Base-by-base conservation (phyloP, 2,888 invertebrate genomes). In the Oxyteleia sp. region DNA sequence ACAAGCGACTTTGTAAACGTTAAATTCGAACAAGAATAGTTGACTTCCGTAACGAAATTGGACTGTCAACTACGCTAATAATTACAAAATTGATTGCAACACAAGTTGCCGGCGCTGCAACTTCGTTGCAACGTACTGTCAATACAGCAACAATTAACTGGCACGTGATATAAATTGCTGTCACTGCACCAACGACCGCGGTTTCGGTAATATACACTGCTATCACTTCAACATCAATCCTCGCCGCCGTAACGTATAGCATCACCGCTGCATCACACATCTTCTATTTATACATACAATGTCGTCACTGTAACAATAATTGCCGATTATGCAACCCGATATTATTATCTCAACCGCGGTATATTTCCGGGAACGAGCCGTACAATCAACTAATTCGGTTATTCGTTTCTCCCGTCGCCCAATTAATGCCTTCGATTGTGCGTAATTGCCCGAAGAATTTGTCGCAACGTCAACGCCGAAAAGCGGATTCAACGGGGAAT, bases 181-280 rank as follows among this genome's bases (percentile, higher is more conserved):
- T 55, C 35, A 53, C 53, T 74, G 53, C 61, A 74, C 45, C 55
- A 55, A 26, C 61, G 63, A 74, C 53, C 35, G 55, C 35, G 23
- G 74, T 64, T 74, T 20, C 15, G 26, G 45, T 55, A 20, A 55
- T 53, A 18, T 41, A 74, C 53, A 53, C 51, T 45, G 41, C 51
- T 63, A 74, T 74, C 55, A 74, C 74, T 63, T 41, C 61, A 61
- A 41, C 43, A 63, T 63, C 43, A 61, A 35, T 55, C 18, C 35
- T 18, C 23, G 55, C 20, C 51, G 38, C 16, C 32, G 10, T 72
- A 55, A 64, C 32, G 23, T 53, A 35, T 41, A 16, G 20, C 45
- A 45, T 32, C 63, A 63, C n/a, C n/a, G n/a, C 61, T 51, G 61
- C 49, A 61, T 29, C 72, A 51, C 43, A 51, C n/a, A 72, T 43